Base-by-base conservation (phyloP, 2,888 invertebrate genomes). In the Lasius fuliginosus region DNA sequence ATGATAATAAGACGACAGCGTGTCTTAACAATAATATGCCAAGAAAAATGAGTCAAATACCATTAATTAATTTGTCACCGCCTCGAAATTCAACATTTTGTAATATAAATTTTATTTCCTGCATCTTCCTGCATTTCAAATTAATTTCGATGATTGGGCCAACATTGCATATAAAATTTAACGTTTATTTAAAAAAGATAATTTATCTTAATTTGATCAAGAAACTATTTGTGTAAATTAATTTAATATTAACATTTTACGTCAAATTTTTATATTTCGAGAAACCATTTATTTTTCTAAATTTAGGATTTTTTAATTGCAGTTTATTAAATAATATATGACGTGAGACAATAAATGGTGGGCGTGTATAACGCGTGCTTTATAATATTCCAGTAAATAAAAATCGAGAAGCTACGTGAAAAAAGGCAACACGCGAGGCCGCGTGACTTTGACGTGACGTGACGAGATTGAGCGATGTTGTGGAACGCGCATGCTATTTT, bases 361-460 rank as follows among this genome's bases (percentile, higher is more conserved):
- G 23, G 15, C 53, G 8, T n/a, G 2, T 49, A 0, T n/a, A 53
- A 53, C 3, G 8, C 8, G n/a, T 2, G 2, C 8, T n/a, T 49
- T 49, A 5, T 46, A 46, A 46, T 46, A 49, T 49, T 49, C 49
- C 18, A n/a, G n/a, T 71, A 79, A 79, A 46, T 60, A 60, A 71
- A 46, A 56, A 60, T 79, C 46, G 79, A 46, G 60, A 60, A 69
- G 30, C 15, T 12, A 42, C 36, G 23, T 11, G 27, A 27, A 30
- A 69, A 58, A 46, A 68, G 30, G 12, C 3, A 40, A 79, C 77
- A 79, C 76, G 76, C 76, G 27, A 77, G 12, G 30, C 77, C 33
- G 60, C 79, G 79, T 79, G 79, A 79, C 71, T 60, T 71, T 11
- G 33, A 58, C 30, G 23, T 71, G 23, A 79, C 33, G 30, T 30